phyloP scores from a whole-genome alignment of 2,888 invertebrate genomes.

The Sepiola atlantica region DNA sequence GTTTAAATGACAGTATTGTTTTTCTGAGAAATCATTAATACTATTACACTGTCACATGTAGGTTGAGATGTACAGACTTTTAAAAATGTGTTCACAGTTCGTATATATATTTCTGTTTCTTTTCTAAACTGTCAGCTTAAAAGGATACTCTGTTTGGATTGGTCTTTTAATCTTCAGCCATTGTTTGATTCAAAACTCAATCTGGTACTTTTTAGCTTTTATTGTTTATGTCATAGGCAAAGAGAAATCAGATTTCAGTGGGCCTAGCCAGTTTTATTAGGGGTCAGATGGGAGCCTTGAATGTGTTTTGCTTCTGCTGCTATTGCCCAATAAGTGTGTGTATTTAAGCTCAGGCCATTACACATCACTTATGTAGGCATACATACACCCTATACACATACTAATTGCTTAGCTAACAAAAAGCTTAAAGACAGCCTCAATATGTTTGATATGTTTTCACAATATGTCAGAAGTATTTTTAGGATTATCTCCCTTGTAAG shows the following conservation, averaged over 20 bases:
- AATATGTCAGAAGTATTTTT: neutral
- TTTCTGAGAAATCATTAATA: neutral
- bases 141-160: neutral
- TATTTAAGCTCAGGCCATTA: neutral
- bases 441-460: neutral
- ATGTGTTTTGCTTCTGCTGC: neutral
- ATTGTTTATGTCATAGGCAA: neutral
- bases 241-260: neutral
- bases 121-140: neutral
- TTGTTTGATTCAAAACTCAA: neutral
- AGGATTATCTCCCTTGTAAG: neutral
- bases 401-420: slow-evolving; percentile 20
- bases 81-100: neutral
- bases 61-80: neutral
- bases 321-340: neutral
- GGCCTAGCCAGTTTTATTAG: neutral
- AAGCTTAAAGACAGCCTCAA: neutral
- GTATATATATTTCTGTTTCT: neutral
- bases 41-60: neutral
- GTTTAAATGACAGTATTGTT: neutral
- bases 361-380: neutral
- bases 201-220: neutral
- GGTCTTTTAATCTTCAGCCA: neutral
- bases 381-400: neutral
- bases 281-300: slow-evolving; percentile 20